Evolutionary conservation across 1,140 invertebrate genomes (phyloP).

Genomic region (Lamellibrachia luymesi): DNA sequence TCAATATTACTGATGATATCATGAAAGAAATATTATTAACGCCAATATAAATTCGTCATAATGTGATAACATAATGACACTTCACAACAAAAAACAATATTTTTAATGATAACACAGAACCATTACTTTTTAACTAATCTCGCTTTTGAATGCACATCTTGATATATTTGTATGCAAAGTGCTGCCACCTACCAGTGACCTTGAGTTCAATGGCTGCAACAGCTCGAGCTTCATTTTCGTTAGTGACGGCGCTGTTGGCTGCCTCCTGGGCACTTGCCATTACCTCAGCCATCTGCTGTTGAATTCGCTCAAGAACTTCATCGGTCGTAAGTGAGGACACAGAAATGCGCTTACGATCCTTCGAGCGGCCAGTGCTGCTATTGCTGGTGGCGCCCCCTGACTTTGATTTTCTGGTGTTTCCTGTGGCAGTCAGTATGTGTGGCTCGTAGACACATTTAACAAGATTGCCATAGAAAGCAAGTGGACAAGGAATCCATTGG

Average conservation of each 20-base stretch:
- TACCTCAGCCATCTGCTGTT: slow-evolving; percentile 20
- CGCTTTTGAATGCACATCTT: background rate
- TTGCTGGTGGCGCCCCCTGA: background rate
- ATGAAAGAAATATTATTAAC: too few relatives aligned
- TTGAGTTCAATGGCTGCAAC: background rate
- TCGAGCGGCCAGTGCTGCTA: background rate
- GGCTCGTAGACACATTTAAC: background rate
- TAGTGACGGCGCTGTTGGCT: slow-evolving; percentile 14
- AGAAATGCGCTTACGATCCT: background rate
- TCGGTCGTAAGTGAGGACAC: slow-evolving; percentile 7
- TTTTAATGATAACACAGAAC: too few relatives aligned
- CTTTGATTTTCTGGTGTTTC: background rate
- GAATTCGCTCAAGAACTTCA: slow-evolving; percentile 18
- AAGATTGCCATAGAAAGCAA: too few relatives aligned
- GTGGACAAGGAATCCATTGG: too few relatives aligned
- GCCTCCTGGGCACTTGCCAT: slow-evolving; percentile 18
- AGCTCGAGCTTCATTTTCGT: slow-evolving; percentile 17
- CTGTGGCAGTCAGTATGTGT: background rate
- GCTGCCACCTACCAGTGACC: background rate
- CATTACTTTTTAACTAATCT: background rate
- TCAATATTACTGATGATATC: too few relatives aligned
- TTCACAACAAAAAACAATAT: too few relatives aligned
- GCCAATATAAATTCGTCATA: too few relatives aligned
- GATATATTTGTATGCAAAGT: background rate
- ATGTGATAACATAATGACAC: too few relatives aligned